Evolutionary conservation across 1,140 invertebrate genomes (phyloP), one percentile per base, ranked within the genome.

Genomic region (Bombus huntii): DNA sequence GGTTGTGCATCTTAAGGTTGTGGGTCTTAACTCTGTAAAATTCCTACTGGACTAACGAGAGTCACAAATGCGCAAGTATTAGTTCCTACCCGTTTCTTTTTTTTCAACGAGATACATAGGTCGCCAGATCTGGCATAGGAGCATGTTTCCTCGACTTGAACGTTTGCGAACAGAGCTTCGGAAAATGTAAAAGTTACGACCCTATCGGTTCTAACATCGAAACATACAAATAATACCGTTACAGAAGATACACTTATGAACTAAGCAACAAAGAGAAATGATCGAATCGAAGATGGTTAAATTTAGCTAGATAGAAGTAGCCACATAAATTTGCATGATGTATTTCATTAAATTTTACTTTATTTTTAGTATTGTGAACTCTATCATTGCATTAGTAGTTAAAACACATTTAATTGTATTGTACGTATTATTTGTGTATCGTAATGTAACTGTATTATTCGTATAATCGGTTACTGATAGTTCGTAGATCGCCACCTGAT

Each of bases 1-100:
- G 76, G 76, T 72, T 85, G 83, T 80, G 76, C 83, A 85, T 72
- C 57, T 70, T 44, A 80, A 53, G 68, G 66, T 77, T 42, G 15
- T 39, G 59, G 59, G 44, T 82, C 72, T 83, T 78, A 71, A 57
- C 37, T 37, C 37, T 71, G 76, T 85, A 80, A 72, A 85, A 72
- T 84, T 71, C 18, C 83, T 71, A 72, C 57, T 31, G 25, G 57
- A 57, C 44, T 53, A 66, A 79, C 66, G 39, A 78, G 75, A 72
- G 39, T 84, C 75, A 75, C 39, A 53, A 77, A 42, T 28, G 47
- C 39, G 37, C 74, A 39, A 70, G 28, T 57, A 75, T 53, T 53
- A 22, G 59, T 62, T 28, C n/a, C 6, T 66, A 31, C n/a, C 6
- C 3, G 5, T 42, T 34, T 31, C 12, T 1, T 44, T 42, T 39